Conservation (phyloP, 2,113 vertebrate genomes). For the Sinocyclocheilus maitianheensis region DNA sequence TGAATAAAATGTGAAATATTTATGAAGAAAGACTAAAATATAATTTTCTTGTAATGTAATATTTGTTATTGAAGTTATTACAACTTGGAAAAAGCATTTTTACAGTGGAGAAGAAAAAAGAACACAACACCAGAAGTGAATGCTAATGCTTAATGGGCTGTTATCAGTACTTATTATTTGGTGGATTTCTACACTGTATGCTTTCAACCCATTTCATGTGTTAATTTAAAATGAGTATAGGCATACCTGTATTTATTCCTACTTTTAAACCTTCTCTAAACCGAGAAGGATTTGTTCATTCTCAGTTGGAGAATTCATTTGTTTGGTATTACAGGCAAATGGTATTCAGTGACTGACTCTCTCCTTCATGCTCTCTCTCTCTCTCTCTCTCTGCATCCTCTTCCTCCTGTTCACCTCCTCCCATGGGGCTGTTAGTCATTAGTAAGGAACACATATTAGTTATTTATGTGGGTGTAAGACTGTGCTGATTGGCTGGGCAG, state of each 20-base stretch:
- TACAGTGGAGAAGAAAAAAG: too few relatives aligned
- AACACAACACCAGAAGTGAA: not conserved
- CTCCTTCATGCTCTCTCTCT: not conserved
- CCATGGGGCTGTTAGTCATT: constrained; percentile 55
- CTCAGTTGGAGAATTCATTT: constrained; percentile 10
- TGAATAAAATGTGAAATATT: too few relatives aligned
- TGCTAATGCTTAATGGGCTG: not conserved
- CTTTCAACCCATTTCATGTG: not conserved
- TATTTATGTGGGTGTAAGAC: constrained; percentile 54
- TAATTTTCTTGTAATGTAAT: too few relatives aligned
- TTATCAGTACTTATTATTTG: not conserved
- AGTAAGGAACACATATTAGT: constrained; percentile 58
- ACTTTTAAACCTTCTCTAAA: not conserved
- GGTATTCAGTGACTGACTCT: constrained; percentile 34
- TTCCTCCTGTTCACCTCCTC: constrained; percentile 31
- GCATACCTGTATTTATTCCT: not conserved
- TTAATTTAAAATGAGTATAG: not conserved
- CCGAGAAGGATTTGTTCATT: not conserved
- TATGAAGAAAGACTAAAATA: too few relatives aligned
- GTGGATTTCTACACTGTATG: not conserved
- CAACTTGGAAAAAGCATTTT: too few relatives aligned
- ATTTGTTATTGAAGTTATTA: too few relatives aligned
- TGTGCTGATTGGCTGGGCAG: constrained; percentile 33
- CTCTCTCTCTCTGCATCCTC: constrained; percentile 11
- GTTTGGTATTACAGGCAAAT: constrained; percentile 7